Conservation (phyloP, 2,888 invertebrate genomes). For the Amphipyra berbera region DNA sequence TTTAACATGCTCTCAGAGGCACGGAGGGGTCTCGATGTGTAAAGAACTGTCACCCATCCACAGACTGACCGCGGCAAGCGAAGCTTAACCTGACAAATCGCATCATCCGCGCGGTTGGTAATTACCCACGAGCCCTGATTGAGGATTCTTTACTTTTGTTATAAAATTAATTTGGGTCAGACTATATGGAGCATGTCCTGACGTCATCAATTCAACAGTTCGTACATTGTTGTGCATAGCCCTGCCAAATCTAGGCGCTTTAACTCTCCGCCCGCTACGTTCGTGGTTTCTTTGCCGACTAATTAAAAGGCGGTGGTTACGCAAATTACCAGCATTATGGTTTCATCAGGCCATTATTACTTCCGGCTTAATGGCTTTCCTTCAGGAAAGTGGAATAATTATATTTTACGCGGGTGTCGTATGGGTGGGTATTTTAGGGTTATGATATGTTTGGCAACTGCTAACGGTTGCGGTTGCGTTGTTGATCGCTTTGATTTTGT, state of each 20-base stretch:
- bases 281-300: constrained; percentile 72
- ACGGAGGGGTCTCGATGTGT: too few relatives aligned
- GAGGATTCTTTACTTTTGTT: too few relatives aligned
- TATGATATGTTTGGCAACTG: constrained; percentile 28
- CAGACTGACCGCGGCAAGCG: too few relatives aligned
- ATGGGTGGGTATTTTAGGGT: constrained; percentile 34
- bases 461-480: constrained; percentile 14
- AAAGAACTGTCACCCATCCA: too few relatives aligned
- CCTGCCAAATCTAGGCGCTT: constrained; percentile 41
- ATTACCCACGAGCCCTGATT: too few relatives aligned
- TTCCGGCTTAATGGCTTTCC: constrained; percentile 65
- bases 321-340: constrained; percentile 77
- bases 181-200: background rate
- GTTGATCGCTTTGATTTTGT: background rate
- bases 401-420: constrained; percentile 66
- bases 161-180: too few relatives aligned
- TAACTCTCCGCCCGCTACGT: constrained; percentile 50
- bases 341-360: constrained; percentile 78
- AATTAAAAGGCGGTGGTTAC: constrained; percentile 78
- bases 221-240: constrained; percentile 14
- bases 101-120: too few relatives aligned
- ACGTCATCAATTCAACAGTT: background rate
- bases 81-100: too few relatives aligned
- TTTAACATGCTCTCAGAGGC: too few relatives aligned
- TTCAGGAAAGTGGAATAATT: constrained; percentile 62